These are phyloP conservation scores for Sorex fumeus DNA, from an alignment of 2,113 vertebrate genomes.

Conservation along the genomic window DNA sequence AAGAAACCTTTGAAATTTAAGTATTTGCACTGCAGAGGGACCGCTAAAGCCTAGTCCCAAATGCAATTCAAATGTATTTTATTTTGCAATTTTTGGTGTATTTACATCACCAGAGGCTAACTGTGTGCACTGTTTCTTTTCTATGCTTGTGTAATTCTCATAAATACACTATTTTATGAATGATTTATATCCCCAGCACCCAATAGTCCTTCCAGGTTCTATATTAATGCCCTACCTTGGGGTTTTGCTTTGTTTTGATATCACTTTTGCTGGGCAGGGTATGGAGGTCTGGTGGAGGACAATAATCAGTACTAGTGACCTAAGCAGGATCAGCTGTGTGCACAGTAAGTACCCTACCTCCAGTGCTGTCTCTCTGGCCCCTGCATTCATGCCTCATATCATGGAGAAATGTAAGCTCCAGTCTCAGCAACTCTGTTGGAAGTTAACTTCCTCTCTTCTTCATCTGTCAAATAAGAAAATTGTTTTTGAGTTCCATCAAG, in stretches of 20 bases:
- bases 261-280: too few relatives aligned
- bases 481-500: not conserved
- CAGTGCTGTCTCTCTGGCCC: too few relatives aligned
- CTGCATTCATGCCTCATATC: too few relatives aligned
- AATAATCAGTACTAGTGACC: too few relatives aligned
- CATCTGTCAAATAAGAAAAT: not conserved
- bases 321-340: too few relatives aligned
- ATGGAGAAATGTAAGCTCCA: not conserved
- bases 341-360: too few relatives aligned
- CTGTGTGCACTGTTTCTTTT: not conserved
- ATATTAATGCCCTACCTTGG: not conserved
- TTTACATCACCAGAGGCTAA: not conserved
- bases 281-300: too few relatives aligned
- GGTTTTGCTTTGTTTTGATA: too few relatives aligned
- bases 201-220: not conserved
- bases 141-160: not conserved
- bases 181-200: not conserved
- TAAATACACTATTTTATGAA: not conserved
- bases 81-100: slow-evolving; percentile 12
- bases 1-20: slow-evolving; percentile 47
- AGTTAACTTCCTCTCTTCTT: not conserved
- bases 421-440: not conserved
- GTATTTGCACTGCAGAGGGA: not conserved
- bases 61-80: not conserved
- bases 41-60: not conserved